A percentile compares a stretch with the other conserved stretches of the same genome.
Conservation (phyloP, 2,113 vertebrate species). For the Pleuronectes platessa region DNA sequence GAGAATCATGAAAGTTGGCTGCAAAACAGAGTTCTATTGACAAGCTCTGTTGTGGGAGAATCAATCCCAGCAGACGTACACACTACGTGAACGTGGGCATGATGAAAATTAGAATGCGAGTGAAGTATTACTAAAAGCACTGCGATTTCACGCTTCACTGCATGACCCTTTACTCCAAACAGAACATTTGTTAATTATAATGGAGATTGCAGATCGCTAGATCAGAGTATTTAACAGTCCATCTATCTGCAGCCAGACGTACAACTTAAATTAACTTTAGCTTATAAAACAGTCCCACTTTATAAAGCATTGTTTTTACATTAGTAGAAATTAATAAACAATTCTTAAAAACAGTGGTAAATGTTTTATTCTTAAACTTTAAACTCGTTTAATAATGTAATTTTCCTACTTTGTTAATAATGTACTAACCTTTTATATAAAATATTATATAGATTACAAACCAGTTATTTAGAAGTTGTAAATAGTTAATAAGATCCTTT, state of each 20-base stretch:
- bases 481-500: no score
- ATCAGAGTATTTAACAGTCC: not conserved
- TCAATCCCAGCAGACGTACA: slow-evolving; percentile 36
- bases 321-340: no score
- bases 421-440: no score
- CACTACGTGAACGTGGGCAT: slow-evolving; percentile 7
- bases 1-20: slow-evolving; percentile 45
- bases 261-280: not conserved
- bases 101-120: slow-evolving; percentile 25
- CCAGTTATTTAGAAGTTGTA: no score
- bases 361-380: no score
- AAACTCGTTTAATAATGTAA: no score
- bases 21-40: slow-evolving; percentile 17
- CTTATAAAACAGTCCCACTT: not conserved
- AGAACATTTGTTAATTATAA: slow-evolving; percentile 4
- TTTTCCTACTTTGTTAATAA: no score
- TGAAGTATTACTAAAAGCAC: not conserved
- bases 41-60: slow-evolving; percentile 28
- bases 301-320: no score
- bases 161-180: slow-evolving; percentile 8
- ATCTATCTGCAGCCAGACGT: not conserved
- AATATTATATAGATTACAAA: no score
- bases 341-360: no score
- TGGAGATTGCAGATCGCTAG: not conserved
- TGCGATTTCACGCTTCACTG: not conserved